A percentile compares a stretch with the other conserved stretches of the same genome.
Conservation (phyloP, 2,888 invertebrate genomes). For the Quadriops clusia region DNA sequence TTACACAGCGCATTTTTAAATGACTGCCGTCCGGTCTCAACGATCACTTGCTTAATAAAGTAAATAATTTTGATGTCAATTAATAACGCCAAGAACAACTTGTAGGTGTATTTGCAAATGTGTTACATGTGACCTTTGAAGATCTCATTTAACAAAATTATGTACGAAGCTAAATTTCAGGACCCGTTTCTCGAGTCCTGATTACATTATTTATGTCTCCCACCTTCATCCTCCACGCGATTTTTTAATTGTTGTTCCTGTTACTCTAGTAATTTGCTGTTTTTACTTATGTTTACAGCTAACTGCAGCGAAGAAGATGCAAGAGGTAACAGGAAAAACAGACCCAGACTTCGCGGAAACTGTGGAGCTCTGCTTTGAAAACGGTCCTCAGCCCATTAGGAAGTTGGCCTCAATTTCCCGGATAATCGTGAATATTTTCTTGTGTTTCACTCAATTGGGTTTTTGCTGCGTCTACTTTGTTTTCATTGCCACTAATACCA, state of each 20-base stretch:
- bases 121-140: too few species aligned
- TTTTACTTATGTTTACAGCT: conserved; percentile 38
- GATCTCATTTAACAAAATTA: too few species aligned
- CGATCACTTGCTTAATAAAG: too few species aligned
- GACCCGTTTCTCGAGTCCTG: too few species aligned
- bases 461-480: conserved; percentile 97
- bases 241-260: background rate
- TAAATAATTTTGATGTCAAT: too few species aligned
- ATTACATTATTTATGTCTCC: too few species aligned
- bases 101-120: too few species aligned
- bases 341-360: conserved; percentile 71
- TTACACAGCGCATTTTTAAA: too few species aligned
- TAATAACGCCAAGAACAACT: too few species aligned
- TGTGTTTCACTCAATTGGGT: conserved; percentile 92
- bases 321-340: conserved; percentile 43
- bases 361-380: conserved; percentile 66
- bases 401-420: conserved; percentile 52
- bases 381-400: conserved; percentile 56
- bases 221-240: background rate
- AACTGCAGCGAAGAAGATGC: conserved; percentile 58
- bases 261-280: background rate
- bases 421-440: conserved; percentile 67
- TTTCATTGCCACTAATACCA: conserved; percentile 78
- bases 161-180: too few species aligned
- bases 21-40: too few species aligned